phyloP scores from a whole-genome alignment of 1,140 invertebrate species.

The Papilio xuthus region DNA sequence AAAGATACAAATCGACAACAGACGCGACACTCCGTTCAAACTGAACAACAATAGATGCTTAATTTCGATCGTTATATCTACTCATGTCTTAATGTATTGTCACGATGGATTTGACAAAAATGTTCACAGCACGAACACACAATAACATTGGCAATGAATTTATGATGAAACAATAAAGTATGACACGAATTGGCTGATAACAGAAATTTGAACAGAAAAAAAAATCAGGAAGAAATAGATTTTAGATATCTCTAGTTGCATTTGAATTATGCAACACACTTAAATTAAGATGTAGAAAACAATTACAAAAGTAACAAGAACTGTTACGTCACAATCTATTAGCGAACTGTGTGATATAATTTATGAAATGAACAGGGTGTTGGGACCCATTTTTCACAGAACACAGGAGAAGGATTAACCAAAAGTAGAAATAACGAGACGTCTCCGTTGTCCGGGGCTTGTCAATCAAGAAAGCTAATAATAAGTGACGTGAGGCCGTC shows the following conservation, averaged over 20 bases:
- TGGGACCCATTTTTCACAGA: not conserved
- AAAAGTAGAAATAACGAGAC: conserved; percentile 28
- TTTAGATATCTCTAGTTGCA: no score
- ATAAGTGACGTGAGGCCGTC: conserved; percentile 71
- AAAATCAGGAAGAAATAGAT: no score
- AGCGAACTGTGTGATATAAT: not conserved
- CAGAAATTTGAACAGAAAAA: not conserved
- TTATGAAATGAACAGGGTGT: not conserved
- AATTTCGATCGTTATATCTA: conserved; percentile 33
- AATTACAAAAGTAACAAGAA: not conserved
- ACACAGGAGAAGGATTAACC: conserved; percentile 21
- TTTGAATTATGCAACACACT: no score
- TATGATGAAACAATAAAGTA: conserved; percentile 11
- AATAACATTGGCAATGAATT: conserved; percentile 26
- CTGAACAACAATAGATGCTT: conserved; percentile 37
- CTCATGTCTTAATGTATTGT: conserved; percentile 28
- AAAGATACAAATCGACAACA: conserved; percentile 37
- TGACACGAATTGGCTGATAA: not conserved
- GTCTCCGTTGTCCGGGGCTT: conserved; percentile 42
- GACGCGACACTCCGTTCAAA: conserved; percentile 30
- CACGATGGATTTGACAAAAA: conserved; percentile 24
- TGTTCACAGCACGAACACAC: conserved; percentile 20
- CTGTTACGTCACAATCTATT: not conserved
- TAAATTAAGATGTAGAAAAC: not conserved
- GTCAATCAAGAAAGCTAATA: conserved; percentile 73